These are phyloP conservation scores for Dryomyza anilis DNA, from an alignment of 2,888 invertebrate species.

Conservation along the genomic window DNA sequence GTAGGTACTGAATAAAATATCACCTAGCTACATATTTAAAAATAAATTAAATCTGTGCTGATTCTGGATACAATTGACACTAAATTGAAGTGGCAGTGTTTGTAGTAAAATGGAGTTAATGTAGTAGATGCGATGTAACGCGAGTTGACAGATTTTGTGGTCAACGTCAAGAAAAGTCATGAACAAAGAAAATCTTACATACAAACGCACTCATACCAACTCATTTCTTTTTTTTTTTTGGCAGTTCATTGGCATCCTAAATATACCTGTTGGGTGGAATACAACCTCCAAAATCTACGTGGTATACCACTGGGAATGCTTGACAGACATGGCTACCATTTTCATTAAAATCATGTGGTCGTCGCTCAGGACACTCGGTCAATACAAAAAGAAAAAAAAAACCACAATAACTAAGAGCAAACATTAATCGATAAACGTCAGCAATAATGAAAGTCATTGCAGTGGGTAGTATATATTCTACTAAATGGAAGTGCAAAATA, in stretches of 20 bases:
- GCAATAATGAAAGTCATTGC: conserved; percentile 35
- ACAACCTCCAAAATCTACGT: no score
- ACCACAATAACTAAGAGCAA: conserved; percentile 28
- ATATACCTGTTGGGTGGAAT: no score
- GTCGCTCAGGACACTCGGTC: background rate
- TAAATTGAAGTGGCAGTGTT: no score
- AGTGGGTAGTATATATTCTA: no score
- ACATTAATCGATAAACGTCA: conserved; percentile 37
- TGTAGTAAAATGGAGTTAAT: background rate
- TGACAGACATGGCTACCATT: no score
- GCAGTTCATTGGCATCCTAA: conserved; percentile 14
- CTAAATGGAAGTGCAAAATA: no score
- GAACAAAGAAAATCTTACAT: conserved; percentile 4
- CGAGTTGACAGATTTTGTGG: background rate
- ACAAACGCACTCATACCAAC: background rate
- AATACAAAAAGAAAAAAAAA: background rate
- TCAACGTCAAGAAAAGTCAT: conserved; percentile 14
- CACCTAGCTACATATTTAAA: no score
- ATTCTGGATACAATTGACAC: no score
- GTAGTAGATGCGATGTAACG: conserved; percentile 1
- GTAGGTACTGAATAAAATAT: no score
- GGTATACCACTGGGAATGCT: no score
- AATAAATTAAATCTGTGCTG: no score
- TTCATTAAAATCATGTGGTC: background rate
- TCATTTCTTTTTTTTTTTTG: background rate